These are phyloP conservation scores for Natrix natrix DNA, from an alignment of 2,797 vertebrate genomes.

Conservation along the genomic window DNA sequence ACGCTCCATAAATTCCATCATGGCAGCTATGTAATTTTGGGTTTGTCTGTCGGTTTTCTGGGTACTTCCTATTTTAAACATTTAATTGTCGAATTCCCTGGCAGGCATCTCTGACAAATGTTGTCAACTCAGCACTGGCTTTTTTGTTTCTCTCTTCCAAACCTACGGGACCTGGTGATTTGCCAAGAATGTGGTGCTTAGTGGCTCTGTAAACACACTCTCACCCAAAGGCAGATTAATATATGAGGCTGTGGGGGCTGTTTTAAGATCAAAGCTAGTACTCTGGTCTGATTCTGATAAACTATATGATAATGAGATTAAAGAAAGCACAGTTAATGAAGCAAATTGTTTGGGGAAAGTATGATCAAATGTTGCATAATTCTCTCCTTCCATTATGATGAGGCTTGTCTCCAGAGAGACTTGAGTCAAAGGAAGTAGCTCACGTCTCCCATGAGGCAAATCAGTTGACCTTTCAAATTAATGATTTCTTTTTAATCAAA, in stretches of 20 bases:
- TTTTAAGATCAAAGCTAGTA: not conserved
- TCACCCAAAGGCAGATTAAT: conserved; percentile 37
- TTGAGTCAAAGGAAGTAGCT: not conserved
- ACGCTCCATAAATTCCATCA: not conserved
- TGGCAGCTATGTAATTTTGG: conserved; percentile 47
- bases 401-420: not conserved
- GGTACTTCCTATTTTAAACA: conserved; percentile 41
- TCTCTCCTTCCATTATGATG: not conserved
- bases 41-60: conserved; percentile 28
- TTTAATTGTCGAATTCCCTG: conserved; percentile 23
- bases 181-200: conserved; percentile 27
- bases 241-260: not conserved
- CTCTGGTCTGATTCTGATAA: not conserved
- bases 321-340: not conserved
- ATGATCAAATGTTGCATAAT: not conserved
- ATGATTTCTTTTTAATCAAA: not conserved
- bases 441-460: not conserved
- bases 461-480: not conserved
- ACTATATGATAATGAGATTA: not conserved
- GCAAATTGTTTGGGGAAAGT: not conserved
- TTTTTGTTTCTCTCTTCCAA: conserved; percentile 31
- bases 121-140: conserved; percentile 20
- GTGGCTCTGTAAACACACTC: conserved; percentile 19
- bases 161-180: conserved; percentile 4
- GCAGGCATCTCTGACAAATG: conserved; percentile 45